phyloP scores from a whole-genome alignment of 2,888 invertebrate genomes.

The Eilema griseolum region DNA sequence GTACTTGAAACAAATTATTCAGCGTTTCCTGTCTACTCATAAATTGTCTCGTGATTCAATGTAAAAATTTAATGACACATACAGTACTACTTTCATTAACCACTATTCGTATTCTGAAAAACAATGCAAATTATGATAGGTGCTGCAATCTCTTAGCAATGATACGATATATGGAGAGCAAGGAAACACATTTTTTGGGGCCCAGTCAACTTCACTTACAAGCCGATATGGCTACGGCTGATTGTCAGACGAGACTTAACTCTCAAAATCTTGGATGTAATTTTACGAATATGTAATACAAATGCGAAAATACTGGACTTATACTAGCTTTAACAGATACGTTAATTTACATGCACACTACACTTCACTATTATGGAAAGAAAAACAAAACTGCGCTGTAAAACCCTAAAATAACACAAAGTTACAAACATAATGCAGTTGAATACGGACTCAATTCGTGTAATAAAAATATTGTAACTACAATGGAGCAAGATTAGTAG shows the following conservation, averaged over 20 bases:
- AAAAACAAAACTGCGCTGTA: too few species aligned
- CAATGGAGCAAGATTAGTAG: conserved; percentile 33
- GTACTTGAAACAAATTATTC: conserved; percentile 8
- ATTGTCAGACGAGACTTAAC: neutral
- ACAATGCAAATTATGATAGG: neutral
- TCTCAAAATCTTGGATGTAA: neutral
- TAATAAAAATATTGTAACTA: conserved; percentile 13
- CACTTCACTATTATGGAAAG: neutral
- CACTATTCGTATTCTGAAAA: neutral
- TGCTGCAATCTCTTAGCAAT: neutral
- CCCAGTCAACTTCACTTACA: neutral
- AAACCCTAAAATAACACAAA: neutral
- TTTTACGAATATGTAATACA: neutral
- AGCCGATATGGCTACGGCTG: neutral
- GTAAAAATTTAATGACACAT: neutral
- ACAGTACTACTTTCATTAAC: neutral
- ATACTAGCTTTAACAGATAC: neutral
- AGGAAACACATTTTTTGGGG: neutral
- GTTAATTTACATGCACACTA: neutral
- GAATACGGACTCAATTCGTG: neutral
- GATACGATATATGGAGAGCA: neutral
- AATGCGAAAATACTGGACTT: neutral
- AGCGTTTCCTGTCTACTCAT: conserved; percentile 6
- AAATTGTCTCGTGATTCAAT: conserved; percentile 2
- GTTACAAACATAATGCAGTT: neutral